Evolutionary conservation across 2,113 vertebrate species (phyloP).

Genomic region (Sinocyclocheilus grahami): DNA sequence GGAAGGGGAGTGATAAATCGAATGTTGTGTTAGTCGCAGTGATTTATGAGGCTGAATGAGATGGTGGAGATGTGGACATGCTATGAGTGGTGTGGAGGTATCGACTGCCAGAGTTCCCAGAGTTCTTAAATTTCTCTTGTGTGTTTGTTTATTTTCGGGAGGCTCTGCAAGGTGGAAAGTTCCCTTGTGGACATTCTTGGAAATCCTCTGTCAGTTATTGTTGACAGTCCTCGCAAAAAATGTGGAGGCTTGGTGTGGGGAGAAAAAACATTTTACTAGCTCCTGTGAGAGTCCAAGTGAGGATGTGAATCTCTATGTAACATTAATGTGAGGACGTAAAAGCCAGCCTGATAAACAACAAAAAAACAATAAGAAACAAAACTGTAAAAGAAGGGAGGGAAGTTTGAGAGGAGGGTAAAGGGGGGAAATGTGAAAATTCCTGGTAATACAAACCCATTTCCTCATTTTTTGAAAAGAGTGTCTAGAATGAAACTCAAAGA

Average conservation of each 20-base stretch:
- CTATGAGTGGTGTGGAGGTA: slow-evolving; percentile 87
- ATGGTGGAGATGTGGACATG: slow-evolving; percentile 80
- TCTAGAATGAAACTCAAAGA: slow-evolving; percentile 83
- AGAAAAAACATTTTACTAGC: slow-evolving; percentile 57
- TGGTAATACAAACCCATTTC: slow-evolving; percentile 86
- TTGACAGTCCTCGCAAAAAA: slow-evolving; percentile 82
- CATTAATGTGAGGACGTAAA: slow-evolving; percentile 1
- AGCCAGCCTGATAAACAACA: slow-evolving; percentile 19
- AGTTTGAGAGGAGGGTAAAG: slow-evolving; percentile 59
- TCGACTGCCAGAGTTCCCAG: slow-evolving; percentile 83
- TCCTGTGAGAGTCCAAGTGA: slow-evolving; percentile 72
- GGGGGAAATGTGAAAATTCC: slow-evolving; percentile 71
- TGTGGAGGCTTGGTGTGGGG: slow-evolving; percentile 72
- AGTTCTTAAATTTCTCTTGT: slow-evolving; percentile 62
- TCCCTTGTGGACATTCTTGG: slow-evolving; percentile 71
- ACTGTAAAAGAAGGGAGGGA: slow-evolving; percentile 60
- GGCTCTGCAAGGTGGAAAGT: slow-evolving; percentile 40
- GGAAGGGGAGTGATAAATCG: slow-evolving; percentile 70
- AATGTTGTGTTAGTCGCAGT: slow-evolving; percentile 75
- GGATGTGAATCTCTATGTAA: slow-evolving; percentile 45
- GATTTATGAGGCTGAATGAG: slow-evolving; percentile 56
- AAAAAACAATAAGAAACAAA: not conserved
- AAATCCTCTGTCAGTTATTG: slow-evolving; percentile 84
- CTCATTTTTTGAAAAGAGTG: slow-evolving; percentile 83
- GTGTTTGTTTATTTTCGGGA: slow-evolving; percentile 58